phyloP scores from a whole-genome alignment of 2,113 vertebrate species.

The Nicator chloris region DNA sequence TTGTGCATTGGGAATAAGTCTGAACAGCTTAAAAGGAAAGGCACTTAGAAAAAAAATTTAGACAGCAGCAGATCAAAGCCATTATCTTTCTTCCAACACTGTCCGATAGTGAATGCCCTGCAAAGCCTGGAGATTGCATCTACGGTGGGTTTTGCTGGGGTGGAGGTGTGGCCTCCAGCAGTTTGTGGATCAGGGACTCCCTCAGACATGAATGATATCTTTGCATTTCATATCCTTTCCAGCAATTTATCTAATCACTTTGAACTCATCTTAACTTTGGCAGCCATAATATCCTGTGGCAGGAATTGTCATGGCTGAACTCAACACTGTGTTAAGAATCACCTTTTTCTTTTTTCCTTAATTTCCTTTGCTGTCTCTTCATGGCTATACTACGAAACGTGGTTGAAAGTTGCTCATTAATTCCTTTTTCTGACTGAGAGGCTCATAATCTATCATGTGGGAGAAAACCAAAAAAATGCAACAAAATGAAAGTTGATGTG shows the following conservation, averaged over 20 bases:
- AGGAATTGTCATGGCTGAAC: neutral
- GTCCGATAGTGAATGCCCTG: rapidly evolving
- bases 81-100: neutral
- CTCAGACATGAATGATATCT: neutral
- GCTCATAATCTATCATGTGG: neutral
- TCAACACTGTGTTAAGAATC: neutral
- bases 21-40: neutral
- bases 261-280: neutral
- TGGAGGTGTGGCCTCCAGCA: neutral
- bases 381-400: neutral
- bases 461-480: neutral
- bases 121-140: neutral
- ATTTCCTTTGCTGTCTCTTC: neutral
- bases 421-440: neutral
- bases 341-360: neutral
- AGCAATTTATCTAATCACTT: neutral
- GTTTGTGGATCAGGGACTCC: neutral
- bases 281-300: neutral
- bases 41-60: neutral
- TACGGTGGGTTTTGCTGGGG: neutral
- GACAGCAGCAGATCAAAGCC: neutral
- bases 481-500: neutral
- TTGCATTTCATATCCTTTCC: neutral
- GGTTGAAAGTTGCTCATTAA: neutral
- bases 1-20: neutral